These are phyloP conservation scores for Zygothrica quintamaculata DNA, from an alignment of 2,888 invertebrate genomes.

Conservation along the genomic window DNA sequence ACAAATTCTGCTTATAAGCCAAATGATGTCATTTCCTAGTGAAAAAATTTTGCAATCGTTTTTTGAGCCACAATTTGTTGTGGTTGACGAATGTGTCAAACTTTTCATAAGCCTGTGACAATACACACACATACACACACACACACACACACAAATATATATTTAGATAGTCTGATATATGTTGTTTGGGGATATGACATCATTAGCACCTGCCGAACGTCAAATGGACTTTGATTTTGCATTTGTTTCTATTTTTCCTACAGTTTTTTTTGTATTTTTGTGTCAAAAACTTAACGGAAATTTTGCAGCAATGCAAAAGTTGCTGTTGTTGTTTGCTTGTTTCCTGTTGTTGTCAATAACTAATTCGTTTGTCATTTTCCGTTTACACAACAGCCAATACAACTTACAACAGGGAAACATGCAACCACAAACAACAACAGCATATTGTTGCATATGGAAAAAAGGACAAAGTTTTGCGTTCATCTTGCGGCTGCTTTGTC, in stretches of 20 bases:
- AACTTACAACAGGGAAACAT: neutral
- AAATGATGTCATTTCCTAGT: neutral
- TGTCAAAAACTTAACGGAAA: slow-evolving; percentile 68
- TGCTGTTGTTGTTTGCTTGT: slow-evolving; percentile 69
- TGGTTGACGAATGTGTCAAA: slow-evolving; percentile 62
- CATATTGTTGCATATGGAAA: slow-evolving; percentile 64
- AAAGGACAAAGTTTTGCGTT: slow-evolving; percentile 73
- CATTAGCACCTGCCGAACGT: slow-evolving; percentile 59
- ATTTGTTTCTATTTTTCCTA: slow-evolving; percentile 1
- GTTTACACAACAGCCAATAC: slow-evolving; percentile 66
- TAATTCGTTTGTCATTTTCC: slow-evolving; percentile 81
- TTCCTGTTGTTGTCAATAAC: slow-evolving; percentile 80
- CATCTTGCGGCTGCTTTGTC: slow-evolving; percentile 58
- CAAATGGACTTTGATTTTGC: slow-evolving; percentile 48
- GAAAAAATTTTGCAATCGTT: slow-evolving; percentile 6
- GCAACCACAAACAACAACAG: slow-evolving; percentile 11
- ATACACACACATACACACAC: slow-evolving; percentile 13
- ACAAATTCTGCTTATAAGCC: too few species aligned
- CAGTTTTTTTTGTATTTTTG: slow-evolving; percentile 24
- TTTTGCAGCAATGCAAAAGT: slow-evolving; percentile 67
- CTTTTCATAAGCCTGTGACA: slow-evolving; percentile 47
- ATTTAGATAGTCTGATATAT: slow-evolving; percentile 30
- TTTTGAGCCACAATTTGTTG: slow-evolving; percentile 48
- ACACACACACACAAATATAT: neutral
- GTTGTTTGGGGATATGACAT: slow-evolving; percentile 23